phyloP scores from a whole-genome alignment of 2,113 vertebrate species.

The Melanotaenia duboulayi region DNA sequence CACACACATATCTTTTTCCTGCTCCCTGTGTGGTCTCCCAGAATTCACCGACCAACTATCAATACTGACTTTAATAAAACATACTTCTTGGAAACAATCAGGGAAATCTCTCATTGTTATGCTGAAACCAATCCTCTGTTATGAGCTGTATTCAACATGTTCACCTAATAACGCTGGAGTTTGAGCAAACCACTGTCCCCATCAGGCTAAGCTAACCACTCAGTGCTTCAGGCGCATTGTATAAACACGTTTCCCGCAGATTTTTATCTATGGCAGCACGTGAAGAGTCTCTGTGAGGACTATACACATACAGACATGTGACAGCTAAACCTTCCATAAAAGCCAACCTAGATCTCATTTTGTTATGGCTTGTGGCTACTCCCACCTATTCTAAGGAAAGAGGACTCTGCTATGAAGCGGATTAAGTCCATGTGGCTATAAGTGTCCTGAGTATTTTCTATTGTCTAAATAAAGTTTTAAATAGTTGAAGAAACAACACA shows the following conservation, averaged over 20 bases:
- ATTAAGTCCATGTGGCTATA: conserved; percentile 44
- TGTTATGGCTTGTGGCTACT: conserved; percentile 61
- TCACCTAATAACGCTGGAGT: conserved; percentile 35
- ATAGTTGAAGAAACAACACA: too few species aligned
- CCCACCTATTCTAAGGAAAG: conserved; percentile 48
- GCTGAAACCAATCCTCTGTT: conserved; percentile 45
- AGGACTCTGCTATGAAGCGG: conserved; percentile 16
- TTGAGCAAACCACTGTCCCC: conserved; percentile 27
- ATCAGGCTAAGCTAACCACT: conserved; percentile 38
- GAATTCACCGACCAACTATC: conserved; percentile 34
- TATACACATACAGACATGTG: conserved; percentile 46
- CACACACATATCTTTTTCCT: conserved; percentile 52
- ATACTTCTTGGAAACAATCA: conserved; percentile 56
- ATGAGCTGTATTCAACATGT: conserved; percentile 1
- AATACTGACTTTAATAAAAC: conserved; percentile 49
- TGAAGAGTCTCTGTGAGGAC: conserved; percentile 40
- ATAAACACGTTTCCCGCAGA: conserved; percentile 48
- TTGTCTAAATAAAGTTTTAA: too few species aligned
- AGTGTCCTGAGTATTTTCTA: too few species aligned
- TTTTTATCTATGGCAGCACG: conserved; percentile 50
- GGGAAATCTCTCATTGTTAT: conserved; percentile 17
- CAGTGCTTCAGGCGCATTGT: conserved; percentile 16
- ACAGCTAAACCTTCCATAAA: conserved; percentile 67
- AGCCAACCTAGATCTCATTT: conserved; percentile 51
- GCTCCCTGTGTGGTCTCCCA: conserved; percentile 68